Evolutionary conservation across 2,888 invertebrate genomes (phyloP).

Genomic region (Empis stercorea): DNA sequence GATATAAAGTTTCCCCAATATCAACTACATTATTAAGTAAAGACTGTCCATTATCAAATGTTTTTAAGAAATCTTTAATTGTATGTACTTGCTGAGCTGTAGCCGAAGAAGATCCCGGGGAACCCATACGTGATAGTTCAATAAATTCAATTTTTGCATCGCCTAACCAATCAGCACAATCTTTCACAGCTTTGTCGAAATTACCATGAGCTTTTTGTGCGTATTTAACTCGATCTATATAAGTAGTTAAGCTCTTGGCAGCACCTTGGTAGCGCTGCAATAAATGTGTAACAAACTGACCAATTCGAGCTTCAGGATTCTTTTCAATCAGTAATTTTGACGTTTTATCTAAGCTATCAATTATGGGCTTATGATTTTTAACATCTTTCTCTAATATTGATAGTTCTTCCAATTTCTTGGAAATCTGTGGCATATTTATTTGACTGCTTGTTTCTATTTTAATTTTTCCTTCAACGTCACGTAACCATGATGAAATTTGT

Average conservation of each 20-base stretch:
- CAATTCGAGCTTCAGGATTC: slow-evolving; percentile 71
- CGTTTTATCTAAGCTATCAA: slow-evolving; percentile 52
- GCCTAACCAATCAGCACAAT: slow-evolving; percentile 66
- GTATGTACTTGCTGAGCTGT: slow-evolving; percentile 59
- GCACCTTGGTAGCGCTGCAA: slow-evolving; percentile 62
- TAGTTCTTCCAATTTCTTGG: slow-evolving; percentile 55
- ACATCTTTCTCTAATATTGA: slow-evolving; percentile 50
- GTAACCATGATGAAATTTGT: slow-evolving; percentile 60
- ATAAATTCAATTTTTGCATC: slow-evolving; percentile 63
- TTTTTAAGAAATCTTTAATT: slow-evolving; percentile 43
- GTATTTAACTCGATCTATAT: slow-evolving; percentile 58
- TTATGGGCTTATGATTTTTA: slow-evolving; percentile 47
- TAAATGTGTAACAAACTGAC: slow-evolving; percentile 68
- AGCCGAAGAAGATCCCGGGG: slow-evolving; percentile 58
- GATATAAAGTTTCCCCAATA: slow-evolving; percentile 77
- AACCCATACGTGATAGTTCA: slow-evolving; percentile 57
- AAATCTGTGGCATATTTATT: slow-evolving; percentile 53
- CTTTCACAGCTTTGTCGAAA: slow-evolving; percentile 54
- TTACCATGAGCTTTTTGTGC: slow-evolving; percentile 53
- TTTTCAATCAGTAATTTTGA: slow-evolving; percentile 60
- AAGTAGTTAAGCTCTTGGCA: slow-evolving; percentile 53
- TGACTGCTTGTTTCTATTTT: slow-evolving; percentile 60
- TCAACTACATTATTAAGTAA: slow-evolving; percentile 69
- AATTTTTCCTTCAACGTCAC: slow-evolving; percentile 63
- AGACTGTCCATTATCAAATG: slow-evolving; percentile 65